These are phyloP conservation scores for Eulemur macaco DNA, from an alignment of 2,113 vertebrate species.

Conservation along the genomic window DNA sequence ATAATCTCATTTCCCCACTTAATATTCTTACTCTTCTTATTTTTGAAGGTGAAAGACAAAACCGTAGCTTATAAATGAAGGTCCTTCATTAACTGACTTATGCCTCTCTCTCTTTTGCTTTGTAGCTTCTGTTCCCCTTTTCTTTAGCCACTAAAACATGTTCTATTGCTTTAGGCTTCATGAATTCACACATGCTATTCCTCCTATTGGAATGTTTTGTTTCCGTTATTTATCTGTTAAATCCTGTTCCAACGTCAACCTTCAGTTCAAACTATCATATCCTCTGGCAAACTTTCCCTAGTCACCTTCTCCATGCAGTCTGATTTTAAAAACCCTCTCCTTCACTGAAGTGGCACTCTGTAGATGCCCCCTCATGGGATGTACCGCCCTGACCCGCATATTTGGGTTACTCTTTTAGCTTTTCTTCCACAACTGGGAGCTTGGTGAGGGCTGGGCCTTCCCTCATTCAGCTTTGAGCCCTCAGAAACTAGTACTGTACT, in stretches of 20 bases:
- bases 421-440: too few species aligned
- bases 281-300: background rate
- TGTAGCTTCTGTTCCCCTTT: background rate
- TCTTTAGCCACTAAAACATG: background rate
- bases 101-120: background rate
- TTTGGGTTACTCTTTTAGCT: background rate
- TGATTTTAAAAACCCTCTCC: background rate
- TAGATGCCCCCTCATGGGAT: background rate
- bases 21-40: background rate
- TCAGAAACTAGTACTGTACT: background rate
- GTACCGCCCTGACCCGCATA: background rate
- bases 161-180: background rate
- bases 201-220: background rate
- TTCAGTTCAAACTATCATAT: background rate
- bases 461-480: background rate
- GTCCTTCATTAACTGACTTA: background rate
- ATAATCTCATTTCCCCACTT: background rate
- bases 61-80: background rate
- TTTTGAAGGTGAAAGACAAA: background rate
- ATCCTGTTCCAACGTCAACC: background rate
- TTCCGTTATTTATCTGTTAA: background rate
- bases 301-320: background rate
- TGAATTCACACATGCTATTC: background rate
- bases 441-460: background rate
- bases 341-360: background rate